Conservation (phyloP, 2,888 invertebrate genomes). For the Hipparchia sbordonii region DNA sequence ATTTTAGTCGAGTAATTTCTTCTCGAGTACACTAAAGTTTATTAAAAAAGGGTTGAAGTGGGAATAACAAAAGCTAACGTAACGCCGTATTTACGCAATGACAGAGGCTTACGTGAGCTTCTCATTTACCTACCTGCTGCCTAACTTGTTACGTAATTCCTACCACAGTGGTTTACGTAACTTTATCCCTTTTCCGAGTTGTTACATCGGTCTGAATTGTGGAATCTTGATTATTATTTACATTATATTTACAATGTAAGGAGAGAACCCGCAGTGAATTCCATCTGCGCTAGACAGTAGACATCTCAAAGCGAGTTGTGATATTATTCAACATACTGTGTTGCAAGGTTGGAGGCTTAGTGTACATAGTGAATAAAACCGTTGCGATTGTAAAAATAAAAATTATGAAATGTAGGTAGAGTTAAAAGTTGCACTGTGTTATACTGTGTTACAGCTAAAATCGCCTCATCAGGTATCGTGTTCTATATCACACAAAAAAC, state of each 20-base stretch:
- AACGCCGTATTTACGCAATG: neutral
- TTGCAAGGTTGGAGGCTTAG: neutral
- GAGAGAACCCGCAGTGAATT: neutral
- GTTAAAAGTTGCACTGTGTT: too few relatives aligned
- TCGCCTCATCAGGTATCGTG: neutral
- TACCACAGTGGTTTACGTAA: constrained; percentile 3
- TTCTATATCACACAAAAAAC: neutral
- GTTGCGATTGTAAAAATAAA: neutral
- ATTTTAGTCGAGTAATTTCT: too few relatives aligned
- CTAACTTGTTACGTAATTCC: neutral
- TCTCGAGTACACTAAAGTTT: too few relatives aligned
- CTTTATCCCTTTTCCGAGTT: neutral
- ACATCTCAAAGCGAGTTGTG: constrained; percentile 4
- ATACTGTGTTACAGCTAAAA: neutral
- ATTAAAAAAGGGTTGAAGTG: too few relatives aligned
- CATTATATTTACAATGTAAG: neutral
- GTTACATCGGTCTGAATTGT: neutral
- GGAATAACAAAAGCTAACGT: too few relatives aligned
- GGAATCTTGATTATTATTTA: constrained; percentile 7
- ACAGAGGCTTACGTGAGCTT: neutral
- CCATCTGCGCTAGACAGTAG: neutral
- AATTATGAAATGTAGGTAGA: too few relatives aligned
- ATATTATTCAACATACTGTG: constrained; percentile 6
- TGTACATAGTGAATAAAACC: neutral
- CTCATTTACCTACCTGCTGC: neutral